phyloP scores from a whole-genome alignment of 2,113 vertebrate genomes.

The Mandrillus leucophaeus region DNA sequence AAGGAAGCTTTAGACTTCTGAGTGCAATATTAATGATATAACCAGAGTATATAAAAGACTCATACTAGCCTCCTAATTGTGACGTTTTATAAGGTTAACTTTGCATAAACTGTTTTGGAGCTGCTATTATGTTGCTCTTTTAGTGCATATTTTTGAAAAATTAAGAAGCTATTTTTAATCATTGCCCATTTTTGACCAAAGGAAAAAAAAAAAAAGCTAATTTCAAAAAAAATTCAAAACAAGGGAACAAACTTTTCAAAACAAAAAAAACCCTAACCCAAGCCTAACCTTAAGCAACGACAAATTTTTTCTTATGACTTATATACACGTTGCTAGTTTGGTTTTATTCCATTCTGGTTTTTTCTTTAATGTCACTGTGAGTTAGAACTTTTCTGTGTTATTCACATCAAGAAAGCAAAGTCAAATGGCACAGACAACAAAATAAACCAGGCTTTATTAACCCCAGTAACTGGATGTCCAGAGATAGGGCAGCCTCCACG shows the following conservation, averaged over 20 bases:
- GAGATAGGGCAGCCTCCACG: neutral
- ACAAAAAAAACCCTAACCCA: too few relatives aligned
- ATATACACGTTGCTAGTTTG: neutral
- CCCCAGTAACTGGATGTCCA: neutral
- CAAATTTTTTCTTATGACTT: neutral
- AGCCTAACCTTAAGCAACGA: too few relatives aligned
- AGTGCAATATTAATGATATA: neutral
- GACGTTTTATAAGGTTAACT: neutral
- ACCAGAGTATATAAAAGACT: neutral
- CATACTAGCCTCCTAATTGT: neutral
- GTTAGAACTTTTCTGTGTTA: neutral
- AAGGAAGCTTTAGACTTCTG: neutral
- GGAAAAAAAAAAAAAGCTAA: neutral
- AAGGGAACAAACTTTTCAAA: too few relatives aligned
- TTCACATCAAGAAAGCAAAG: neutral
- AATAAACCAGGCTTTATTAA: neutral
- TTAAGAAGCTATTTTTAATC: neutral
- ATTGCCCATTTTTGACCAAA: neutral
- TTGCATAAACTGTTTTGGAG: neutral
- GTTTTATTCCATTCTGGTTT: neutral
- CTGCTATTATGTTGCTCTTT: neutral
- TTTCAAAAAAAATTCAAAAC: too few relatives aligned
- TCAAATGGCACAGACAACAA: neutral
- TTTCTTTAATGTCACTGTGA: neutral
- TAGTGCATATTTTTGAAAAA: slow-evolving; percentile 1